Evolutionary conservation across 2,113 vertebrate genomes (phyloP).

Genomic region (Sinocyclocheilus maitianheensis): DNA sequence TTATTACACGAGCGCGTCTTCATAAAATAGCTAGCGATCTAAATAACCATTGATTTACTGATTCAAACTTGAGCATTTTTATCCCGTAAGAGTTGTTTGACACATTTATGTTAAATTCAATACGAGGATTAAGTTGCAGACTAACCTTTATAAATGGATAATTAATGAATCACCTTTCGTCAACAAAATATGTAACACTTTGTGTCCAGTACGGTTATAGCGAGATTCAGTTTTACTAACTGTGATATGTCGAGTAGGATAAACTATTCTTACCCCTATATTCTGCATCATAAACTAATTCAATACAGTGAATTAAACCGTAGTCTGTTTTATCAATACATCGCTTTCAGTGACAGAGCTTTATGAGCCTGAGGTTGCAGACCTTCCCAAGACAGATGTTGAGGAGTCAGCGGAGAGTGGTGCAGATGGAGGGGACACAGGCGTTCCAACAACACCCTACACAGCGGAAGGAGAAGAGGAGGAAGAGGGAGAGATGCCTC

Average conservation of each 20-base stretch:
- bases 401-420: conserved; percentile 31
- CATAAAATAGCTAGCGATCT: background rate
- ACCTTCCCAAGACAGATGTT: conserved; percentile 18
- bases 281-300: background rate
- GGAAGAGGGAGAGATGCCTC: conserved; percentile 70
- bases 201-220: background rate
- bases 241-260: background rate
- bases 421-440: conserved; percentile 38
- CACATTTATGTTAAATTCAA: background rate
- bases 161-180: background rate
- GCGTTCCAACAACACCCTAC: conserved; percentile 50
- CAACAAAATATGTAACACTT: background rate
- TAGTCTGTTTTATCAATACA: background rate
- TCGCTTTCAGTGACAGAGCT: conserved; percentile 56
- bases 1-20: background rate
- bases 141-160: background rate
- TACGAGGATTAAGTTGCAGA: background rate
- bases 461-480: conserved; percentile 54
- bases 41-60: background rate
- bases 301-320: background rate
- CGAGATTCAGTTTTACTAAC: background rate
- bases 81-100: background rate
- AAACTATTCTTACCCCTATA: background rate
- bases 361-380: conserved; percentile 47
- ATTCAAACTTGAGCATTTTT: background rate